Base-by-base conservation (phyloP, 2,797 vertebrate genomes). In the Rhyacichthys aspro region DNA sequence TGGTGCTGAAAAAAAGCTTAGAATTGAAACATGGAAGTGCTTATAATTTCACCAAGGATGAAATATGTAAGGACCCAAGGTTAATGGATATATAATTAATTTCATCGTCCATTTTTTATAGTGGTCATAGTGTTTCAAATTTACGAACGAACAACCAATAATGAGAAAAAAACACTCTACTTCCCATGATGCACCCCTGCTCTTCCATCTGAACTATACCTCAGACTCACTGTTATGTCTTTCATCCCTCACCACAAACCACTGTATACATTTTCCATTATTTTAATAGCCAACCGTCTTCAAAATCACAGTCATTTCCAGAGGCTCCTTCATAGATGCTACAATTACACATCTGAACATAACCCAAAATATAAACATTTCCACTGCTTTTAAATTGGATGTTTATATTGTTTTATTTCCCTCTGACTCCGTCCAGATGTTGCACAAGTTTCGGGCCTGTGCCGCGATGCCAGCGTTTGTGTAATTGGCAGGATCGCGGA, bases 181-280 rank as follows among this genome's bases (percentile, higher is more conserved):
- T 8, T 52, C 36, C 49, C 34, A 52, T 38, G 14, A 16, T 49
- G 47, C 28, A 17, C 34, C 33, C 32, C 32, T 11, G 15, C 6
- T 16, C 47, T 15, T 37, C 12, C 36, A 4, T 14, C 16, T 14
- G 49, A 37, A 38, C 19, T 8, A 36, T 38, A 16, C 36, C 11
- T 19, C 49, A 38, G 16, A 52, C 49, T 36, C 32, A 9, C 49
- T 52, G 49, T 52, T 52, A 32, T 43, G 54, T 55, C 54, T 55
- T 33, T 55, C 38, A 32, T 33, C 28, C 54, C 3, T 8, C 39
- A 5, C 49, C 49, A 52, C 49, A 52, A 19, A 52, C 49, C 49
- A n/a, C 49, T 38, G 34, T 52, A 52, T 38, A 52, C 18, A 52
- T 52, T 52, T 38, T 52, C 49, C 49, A 52, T 52, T 38, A 52